phyloP scores from a whole-genome alignment of 2,797 vertebrate genomes.

The Rhabdophis nuchalis region DNA sequence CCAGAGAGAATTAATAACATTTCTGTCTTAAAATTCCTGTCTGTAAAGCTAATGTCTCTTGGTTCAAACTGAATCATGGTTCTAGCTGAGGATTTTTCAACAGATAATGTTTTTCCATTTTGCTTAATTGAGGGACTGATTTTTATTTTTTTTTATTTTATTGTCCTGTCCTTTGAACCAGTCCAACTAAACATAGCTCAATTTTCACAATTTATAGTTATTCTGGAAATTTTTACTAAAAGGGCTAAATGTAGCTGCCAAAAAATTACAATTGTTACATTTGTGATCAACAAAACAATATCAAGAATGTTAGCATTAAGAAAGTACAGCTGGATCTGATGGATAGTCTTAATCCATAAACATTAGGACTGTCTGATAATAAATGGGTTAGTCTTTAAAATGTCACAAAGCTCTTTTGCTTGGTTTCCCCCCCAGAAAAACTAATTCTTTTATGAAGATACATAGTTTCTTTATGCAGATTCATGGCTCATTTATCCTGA shows the following conservation, averaged over 20 bases:
- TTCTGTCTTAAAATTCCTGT: not conserved
- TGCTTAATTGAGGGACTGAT: not conserved
- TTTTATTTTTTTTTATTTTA: not conserved
- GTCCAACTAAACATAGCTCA: not conserved
- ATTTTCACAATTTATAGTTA: not conserved
- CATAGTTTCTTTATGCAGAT: not conserved
- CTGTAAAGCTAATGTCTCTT: not conserved
- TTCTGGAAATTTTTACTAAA: not conserved
- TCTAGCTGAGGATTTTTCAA: not conserved
- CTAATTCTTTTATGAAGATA: not conserved
- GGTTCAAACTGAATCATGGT: not conserved
- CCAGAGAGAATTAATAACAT: slow-evolving; percentile 2
- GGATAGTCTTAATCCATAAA: not conserved
- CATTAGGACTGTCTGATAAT: not conserved
- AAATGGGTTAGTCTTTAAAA: not conserved
- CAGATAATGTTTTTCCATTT: not conserved
- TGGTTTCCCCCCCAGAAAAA: not conserved
- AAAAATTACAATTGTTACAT: not conserved
- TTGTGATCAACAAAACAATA: not conserved
- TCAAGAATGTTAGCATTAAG: not conserved
- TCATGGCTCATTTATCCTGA: not conserved
- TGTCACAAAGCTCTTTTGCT: not conserved
- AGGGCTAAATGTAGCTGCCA: not conserved
- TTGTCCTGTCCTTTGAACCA: not conserved
- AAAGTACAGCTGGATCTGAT: not conserved